These are phyloP conservation scores for Hermetia illucens DNA, from an alignment of 1,140 invertebrate genomes.

Conservation along the genomic window DNA sequence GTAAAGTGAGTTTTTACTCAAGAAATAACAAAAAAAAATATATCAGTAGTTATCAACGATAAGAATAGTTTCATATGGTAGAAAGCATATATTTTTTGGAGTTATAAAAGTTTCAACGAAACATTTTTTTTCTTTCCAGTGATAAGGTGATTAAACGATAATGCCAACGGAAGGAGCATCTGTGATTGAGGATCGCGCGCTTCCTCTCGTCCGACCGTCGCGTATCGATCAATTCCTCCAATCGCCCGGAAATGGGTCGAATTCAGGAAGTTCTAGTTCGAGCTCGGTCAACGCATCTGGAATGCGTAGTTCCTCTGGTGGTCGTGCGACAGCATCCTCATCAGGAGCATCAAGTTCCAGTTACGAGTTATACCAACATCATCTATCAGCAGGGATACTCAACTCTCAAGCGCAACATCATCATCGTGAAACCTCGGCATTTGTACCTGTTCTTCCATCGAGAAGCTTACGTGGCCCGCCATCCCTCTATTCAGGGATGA, in stretches of 20 bases:
- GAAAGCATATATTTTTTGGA: too few relatives aligned
- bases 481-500: slow-evolving; percentile 41
- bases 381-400: slow-evolving; percentile 31
- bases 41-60: too few relatives aligned
- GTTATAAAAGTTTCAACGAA: too few relatives aligned
- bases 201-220: slow-evolving; percentile 24
- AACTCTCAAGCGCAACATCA: slow-evolving; percentile 27
- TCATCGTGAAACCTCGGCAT: slow-evolving; percentile 63
- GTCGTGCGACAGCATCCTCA: slow-evolving; percentile 35
- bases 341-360: slow-evolving; percentile 30
- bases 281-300: slow-evolving; percentile 13
- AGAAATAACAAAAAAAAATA: too few relatives aligned
- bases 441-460: slow-evolving; percentile 72
- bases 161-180: slow-evolving; percentile 26
- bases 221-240: slow-evolving; percentile 42
- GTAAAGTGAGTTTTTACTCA: too few relatives aligned
- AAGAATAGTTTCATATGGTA: too few relatives aligned
- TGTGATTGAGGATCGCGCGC: slow-evolving; percentile 15
- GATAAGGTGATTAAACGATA: slow-evolving; percentile 2
- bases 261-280: slow-evolving; percentile 9
- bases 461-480: slow-evolving; percentile 43
- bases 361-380: slow-evolving; percentile 55
- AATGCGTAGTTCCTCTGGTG: slow-evolving; percentile 31
- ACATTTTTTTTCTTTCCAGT: too few relatives aligned
- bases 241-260: slow-evolving; percentile 19